Evolutionary conservation across 1,140 invertebrate genomes (phyloP), one percentile per base, ranked within the genome.

Genomic region (Drosophila grimshawi): DNA sequence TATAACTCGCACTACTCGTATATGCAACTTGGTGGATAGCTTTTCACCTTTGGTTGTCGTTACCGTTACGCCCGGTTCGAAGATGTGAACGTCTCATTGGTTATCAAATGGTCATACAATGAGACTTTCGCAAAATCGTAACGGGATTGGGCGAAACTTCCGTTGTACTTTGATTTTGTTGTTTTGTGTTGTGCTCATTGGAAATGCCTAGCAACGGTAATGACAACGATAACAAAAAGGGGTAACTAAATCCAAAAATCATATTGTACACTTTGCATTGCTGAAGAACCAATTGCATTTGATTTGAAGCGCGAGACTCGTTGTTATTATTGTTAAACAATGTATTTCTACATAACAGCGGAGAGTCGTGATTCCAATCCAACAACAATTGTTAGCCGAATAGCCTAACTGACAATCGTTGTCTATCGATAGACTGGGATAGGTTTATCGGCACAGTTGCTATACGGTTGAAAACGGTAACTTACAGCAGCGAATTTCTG

Each of bases 21-120:
- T 19, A 19, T 45, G 8, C n/a, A 3, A 39, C 8, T 27, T 1
- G 7, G 10, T 0, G 33, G 32, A 19, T 3, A 19, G 27, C 8
- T 5, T 49, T 33, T 51, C 6, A 35, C 19, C 19, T 19, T 19
- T 19, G 19, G 19, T 19, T 19, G 43, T 3, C 2, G 6, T 3
- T 68, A 49, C 55, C 39, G 10, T 10, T 37, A 32, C 4, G 59
- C 70, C 57, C 49, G 41, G 61, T 65, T 80, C 77, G 73, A 85
- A 65, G 61, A 80, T 77, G 76, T 85, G 76, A 83, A 83, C 85
- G 85, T 83, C 81, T 83, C 81, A 85, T 52, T 63, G 41, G n/a
- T 43, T 85, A 71, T 82, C 48, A 6, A 33, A 19, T 11, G 27
- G 0, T 11, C 3, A 19, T 5, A 68, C 68, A 64, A 70, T 76